phyloP scores from a whole-genome alignment of 2,888 invertebrate species.

The Myopa tessellatipennis region DNA sequence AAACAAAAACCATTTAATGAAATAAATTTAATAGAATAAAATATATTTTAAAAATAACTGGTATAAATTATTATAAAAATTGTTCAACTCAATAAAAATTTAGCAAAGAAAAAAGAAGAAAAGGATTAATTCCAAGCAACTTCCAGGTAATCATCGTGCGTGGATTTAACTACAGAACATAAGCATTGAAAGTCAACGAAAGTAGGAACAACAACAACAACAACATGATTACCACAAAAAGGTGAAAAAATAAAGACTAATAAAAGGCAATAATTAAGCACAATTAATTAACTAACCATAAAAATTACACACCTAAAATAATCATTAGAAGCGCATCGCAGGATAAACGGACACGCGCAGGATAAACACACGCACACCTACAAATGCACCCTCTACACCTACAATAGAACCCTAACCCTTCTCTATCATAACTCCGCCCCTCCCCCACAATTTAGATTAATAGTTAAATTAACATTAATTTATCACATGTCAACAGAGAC shows the following conservation, averaged over 20 bases:
- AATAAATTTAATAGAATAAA: background rate
- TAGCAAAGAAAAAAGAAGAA: no score
- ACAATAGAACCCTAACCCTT: no score
- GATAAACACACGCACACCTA: background rate
- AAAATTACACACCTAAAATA: slow-evolving; percentile 35
- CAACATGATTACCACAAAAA: background rate
- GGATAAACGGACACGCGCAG: background rate
- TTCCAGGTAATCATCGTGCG: background rate
- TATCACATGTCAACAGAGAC: background rate
- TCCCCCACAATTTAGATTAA: background rate
- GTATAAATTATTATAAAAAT: no score
- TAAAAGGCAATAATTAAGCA: slow-evolving; percentile 28
- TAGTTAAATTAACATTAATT: background rate
- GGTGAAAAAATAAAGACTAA: slow-evolving; percentile 10
- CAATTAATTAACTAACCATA: slow-evolving; percentile 34
- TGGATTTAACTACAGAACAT: background rate
- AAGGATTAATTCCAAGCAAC: no score
- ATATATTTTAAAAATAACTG: no score
- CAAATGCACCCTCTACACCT: background rate
- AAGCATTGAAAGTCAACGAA: background rate
- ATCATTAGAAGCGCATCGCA: slow-evolving; percentile 7
- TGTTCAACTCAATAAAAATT: no score
- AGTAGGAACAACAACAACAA: background rate
- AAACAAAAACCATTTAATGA: background rate
- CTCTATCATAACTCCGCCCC: background rate